Conservation (phyloP, 2,797 vertebrate species). For the Coluber constrictor region DNA sequence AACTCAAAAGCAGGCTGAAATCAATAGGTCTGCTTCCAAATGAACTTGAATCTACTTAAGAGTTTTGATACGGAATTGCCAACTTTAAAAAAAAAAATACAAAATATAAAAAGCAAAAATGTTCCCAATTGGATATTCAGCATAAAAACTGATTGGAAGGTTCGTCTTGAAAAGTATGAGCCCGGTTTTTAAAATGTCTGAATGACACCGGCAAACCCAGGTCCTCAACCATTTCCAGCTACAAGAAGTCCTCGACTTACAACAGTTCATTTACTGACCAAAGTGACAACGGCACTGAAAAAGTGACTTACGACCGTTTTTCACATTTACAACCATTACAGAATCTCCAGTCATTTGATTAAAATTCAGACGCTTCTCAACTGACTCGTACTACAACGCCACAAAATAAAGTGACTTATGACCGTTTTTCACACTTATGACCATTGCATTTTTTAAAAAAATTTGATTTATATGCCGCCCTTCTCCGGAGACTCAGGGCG, state of each 20-base stretch:
- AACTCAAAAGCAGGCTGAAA: neutral
- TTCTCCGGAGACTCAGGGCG: too few species aligned
- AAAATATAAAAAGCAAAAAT: neutral
- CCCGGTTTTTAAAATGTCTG: neutral
- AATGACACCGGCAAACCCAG: neutral
- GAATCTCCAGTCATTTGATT: too few species aligned
- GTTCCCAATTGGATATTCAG: neutral
- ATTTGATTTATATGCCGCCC: too few species aligned
- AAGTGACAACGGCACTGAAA: neutral
- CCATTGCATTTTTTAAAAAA: too few species aligned
- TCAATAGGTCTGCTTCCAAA: neutral
- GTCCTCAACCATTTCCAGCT: neutral
- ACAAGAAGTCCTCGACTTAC: neutral
- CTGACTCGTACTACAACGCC: neutral
- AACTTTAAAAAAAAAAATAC: neutral
- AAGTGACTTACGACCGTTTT: too few species aligned
- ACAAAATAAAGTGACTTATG: neutral
- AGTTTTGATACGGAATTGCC: neutral
- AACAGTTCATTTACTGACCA: neutral
- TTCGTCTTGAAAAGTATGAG: neutral
- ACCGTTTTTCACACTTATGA: too few species aligned
- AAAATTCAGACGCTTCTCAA: too few species aligned
- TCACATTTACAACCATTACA: too few species aligned
- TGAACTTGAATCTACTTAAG: neutral
- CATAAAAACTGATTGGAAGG: neutral